Evolutionary conservation across 1,140 invertebrate species (phyloP), one percentile per base, ranked within the genome.

Genomic region (Zophobas morio): DNA sequence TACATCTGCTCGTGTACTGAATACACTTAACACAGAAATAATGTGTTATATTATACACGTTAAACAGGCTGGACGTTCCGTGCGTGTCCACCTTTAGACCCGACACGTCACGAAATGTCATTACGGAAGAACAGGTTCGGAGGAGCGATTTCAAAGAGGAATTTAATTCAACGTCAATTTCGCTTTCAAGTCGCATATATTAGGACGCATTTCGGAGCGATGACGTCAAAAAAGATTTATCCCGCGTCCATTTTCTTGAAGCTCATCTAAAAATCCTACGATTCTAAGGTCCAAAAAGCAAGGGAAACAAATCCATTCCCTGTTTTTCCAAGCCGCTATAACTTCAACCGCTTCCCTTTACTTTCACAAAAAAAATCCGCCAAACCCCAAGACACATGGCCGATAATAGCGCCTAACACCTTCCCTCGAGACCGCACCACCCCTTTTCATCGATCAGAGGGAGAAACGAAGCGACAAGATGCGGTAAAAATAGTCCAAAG

Each of bases 391-490:
- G 60, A 66, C 60, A 66, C 60, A 66, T 33, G 60, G n/a, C 39
- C 60, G 60, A 66, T 66, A 63, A 66, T 42, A 66, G 39, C 37
- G n/a, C 37, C 36, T 20, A 4, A 39, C 63, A 20, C 63, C 20
- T 20, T 53, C 37, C 71, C 37, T 47, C 66, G 40, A n/a, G 37
- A n/a, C 33, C 47, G 51, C 47, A 20, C 72, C 53, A 6, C 34
- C 72, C 36, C 72, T 39, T 74, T 53, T 54, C 20, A 74, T 74
- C 53, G 70, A 72, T 74, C 49, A 33, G 72, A 40, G 37, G 1
- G 36, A 42, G 37, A 40, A 66, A 66, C 39, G 56, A 60, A 60
- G 20, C 60, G 60, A 40, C 60, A 42, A 66, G 60, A 66, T 66
- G 37, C 40, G 60, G n/a, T 42, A 42, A 66, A 66, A 66, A 66